Evolutionary conservation across 2,888 invertebrate species (phyloP).

Genomic region (Philopedon plagiatum): DNA sequence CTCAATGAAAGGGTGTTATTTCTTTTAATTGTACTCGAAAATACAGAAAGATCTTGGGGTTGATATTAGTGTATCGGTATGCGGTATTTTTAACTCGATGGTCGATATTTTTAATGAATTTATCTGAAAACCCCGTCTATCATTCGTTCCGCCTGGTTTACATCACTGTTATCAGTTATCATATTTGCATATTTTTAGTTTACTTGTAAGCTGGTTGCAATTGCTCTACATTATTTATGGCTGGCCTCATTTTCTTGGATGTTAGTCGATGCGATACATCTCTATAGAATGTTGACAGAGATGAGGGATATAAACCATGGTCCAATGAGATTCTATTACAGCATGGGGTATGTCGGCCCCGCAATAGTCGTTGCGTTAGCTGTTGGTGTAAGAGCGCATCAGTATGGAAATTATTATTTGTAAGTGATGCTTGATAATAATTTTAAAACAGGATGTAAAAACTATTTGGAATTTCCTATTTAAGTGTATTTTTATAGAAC

Average conservation of each 20-base stretch:
- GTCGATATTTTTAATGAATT: no score
- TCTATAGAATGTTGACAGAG: conserved; percentile 94
- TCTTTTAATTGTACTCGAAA: no score
- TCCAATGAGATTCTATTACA: conserved; percentile 92
- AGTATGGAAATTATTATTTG: conserved; percentile 95
- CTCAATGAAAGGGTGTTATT: no score
- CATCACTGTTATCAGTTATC: no score
- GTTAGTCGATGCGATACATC: conserved; percentile 91
- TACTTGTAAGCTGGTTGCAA: conserved; percentile 90
- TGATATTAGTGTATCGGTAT: neutral
- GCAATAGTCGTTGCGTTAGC: conserved; percentile 92
- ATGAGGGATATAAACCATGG: conserved; percentile 97
- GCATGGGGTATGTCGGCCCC: conserved; percentile 92
- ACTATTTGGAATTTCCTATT: neutral
- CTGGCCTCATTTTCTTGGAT: conserved; percentile 92
- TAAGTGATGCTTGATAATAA: conserved; percentile 71
- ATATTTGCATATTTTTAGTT: conserved; percentile 75
- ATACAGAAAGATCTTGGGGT: no score
- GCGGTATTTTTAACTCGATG: neutral
- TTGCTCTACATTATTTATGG: conserved; percentile 95
- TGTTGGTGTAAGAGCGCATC: conserved; percentile 93
- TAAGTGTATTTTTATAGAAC: no score
- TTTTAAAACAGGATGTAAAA: neutral
- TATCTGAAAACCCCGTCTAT: no score
- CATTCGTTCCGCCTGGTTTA: no score